Conservation (phyloP, 2,797 vertebrate species). For the Pterois miles region DNA sequence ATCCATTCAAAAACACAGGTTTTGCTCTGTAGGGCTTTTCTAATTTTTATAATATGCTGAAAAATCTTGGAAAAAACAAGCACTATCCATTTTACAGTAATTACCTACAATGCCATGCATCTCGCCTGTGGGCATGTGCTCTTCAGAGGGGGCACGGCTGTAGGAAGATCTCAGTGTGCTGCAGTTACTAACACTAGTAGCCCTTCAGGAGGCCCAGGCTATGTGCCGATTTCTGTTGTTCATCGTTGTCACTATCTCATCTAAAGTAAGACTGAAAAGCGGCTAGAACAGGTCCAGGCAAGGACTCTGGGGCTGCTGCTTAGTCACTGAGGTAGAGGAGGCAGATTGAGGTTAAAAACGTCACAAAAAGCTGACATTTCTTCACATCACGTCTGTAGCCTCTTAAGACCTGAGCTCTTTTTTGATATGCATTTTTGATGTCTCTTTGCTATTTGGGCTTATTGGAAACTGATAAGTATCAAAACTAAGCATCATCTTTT, state of each 20-base stretch:
- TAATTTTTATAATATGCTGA: neutral
- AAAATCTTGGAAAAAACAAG: neutral
- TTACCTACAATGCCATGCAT: neutral
- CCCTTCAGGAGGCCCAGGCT: neutral
- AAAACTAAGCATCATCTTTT: too few relatives aligned
- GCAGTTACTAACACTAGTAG: neutral
- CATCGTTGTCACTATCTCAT: neutral
- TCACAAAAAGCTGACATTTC: neutral
- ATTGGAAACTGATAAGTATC: too few relatives aligned
- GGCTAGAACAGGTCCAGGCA: conserved; percentile 25
- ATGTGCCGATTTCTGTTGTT: neutral
- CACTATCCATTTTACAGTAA: neutral
- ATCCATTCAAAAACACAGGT: neutral
- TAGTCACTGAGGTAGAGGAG: conserved; percentile 30
- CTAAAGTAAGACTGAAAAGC: neutral
- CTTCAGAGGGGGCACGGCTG: neutral
- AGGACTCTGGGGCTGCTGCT: neutral
- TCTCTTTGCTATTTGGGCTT: too few relatives aligned
- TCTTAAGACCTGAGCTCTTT: too few relatives aligned
- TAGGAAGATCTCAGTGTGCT: neutral
- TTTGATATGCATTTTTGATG: too few relatives aligned
- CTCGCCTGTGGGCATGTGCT: neutral
- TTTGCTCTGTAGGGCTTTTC: neutral
- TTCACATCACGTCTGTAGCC: too few relatives aligned
- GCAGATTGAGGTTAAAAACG: neutral